Evolutionary conservation across 2,113 vertebrate species (phyloP).

Genomic region (Callorhinus ursinus): DNA sequence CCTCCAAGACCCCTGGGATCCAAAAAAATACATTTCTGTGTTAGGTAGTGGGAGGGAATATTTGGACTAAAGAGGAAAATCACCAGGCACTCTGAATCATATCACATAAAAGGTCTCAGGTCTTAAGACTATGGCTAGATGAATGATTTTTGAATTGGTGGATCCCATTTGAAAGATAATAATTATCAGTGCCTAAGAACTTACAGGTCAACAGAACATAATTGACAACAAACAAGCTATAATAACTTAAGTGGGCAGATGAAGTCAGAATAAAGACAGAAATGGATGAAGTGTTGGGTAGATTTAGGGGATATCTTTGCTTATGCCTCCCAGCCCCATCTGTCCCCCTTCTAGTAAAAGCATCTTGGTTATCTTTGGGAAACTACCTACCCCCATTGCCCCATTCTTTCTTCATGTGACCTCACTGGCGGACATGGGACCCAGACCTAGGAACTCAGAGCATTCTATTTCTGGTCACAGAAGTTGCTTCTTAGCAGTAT

Average conservation of each 20-base stretch:
- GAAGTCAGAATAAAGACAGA: neutral
- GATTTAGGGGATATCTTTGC: neutral
- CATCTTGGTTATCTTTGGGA: neutral
- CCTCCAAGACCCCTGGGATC: neutral
- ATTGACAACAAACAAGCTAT: neutral
- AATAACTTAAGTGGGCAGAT: neutral
- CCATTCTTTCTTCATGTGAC: neutral
- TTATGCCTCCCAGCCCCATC: neutral
- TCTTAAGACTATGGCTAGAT: neutral
- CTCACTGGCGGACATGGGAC: neutral
- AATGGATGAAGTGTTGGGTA: neutral
- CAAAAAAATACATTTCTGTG: neutral
- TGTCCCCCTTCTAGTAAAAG: neutral
- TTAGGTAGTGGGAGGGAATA: neutral
- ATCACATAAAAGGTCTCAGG: neutral
- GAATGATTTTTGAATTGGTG: neutral
- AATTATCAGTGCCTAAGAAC: neutral
- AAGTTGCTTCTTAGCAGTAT: neutral
- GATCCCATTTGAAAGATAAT: neutral
- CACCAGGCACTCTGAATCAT: neutral
- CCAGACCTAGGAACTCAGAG: neutral
- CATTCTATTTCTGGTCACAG: neutral
- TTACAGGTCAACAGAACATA: neutral
- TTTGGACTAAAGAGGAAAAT: neutral
- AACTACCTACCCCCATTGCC: neutral